These are phyloP conservation scores for Tachina grossa DNA, from an alignment of 2,888 invertebrate genomes.

Conservation along the genomic window DNA sequence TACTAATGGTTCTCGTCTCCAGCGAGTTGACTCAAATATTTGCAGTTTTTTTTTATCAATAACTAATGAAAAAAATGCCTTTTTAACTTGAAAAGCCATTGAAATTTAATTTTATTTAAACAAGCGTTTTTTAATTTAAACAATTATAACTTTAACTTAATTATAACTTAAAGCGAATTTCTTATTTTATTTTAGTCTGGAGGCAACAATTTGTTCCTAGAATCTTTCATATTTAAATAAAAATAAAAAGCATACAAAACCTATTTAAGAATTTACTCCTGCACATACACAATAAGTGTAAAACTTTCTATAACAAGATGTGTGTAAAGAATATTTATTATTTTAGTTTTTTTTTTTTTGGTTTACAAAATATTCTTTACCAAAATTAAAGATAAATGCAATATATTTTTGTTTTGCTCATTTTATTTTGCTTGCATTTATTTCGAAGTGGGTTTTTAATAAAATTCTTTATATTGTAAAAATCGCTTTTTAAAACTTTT, in stretches of 20 bases:
- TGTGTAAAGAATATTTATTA: conserved; percentile 22
- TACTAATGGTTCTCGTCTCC: no score
- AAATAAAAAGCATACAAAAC: neutral
- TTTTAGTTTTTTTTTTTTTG: neutral
- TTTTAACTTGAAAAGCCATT: no score
- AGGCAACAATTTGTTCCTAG: no score
- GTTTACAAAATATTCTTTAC: conserved; percentile 45
- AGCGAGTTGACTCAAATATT: no score
- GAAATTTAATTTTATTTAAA: no score
- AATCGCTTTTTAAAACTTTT: conserved; percentile 47
- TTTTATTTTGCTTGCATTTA: conserved; percentile 18
- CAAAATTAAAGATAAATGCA: conserved; percentile 63
- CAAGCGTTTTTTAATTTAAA: no score
- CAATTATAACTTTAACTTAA: no score
- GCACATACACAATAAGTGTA: neutral
- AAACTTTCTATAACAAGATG: conserved; percentile 58
- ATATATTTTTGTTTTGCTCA: neutral
- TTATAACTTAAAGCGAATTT: no score
- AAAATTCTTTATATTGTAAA: conserved; percentile 67
- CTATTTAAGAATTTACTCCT: neutral
- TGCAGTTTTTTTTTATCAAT: no score
- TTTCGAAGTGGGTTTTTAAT: conserved; percentile 69
- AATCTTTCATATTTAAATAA: no score
- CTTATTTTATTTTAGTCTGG: no score
- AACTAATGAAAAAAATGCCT: no score